These are phyloP conservation scores for Acanthosepion pharaonis DNA, from an alignment of 2,888 invertebrate genomes.

Conservation along the genomic window DNA sequence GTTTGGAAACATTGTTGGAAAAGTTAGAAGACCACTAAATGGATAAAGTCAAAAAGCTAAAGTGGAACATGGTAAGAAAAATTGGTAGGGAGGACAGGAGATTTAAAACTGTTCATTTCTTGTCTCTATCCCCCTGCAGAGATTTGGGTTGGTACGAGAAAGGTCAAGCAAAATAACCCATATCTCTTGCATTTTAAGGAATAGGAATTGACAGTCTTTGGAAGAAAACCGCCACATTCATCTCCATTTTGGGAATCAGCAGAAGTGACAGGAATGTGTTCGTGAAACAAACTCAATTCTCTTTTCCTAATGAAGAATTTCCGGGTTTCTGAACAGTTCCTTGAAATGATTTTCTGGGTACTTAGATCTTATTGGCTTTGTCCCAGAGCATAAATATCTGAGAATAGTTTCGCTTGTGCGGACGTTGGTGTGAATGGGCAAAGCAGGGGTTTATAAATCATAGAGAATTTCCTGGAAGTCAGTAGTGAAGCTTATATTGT, in stretches of 20 bases:
- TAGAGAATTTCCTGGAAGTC: not conserved
- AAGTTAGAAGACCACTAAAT: too few species aligned
- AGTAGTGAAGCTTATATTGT: not conserved
- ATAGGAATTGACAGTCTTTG: too few species aligned
- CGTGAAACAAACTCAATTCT: not conserved
- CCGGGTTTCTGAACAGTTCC: not conserved
- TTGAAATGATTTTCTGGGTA: not conserved
- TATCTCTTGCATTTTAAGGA: too few species aligned
- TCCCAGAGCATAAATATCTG: not conserved
- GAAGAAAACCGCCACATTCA: too few species aligned
- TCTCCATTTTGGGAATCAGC: slow-evolving; percentile 11
- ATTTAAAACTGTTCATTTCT: too few species aligned
- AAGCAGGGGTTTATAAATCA: not conserved
- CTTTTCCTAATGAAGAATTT: not conserved
- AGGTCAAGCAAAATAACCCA: too few species aligned
- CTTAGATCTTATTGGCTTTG: not conserved
- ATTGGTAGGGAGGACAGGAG: too few species aligned
- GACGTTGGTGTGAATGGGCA: not conserved
- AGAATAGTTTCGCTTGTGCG: not conserved
- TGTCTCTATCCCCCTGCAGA: too few species aligned
- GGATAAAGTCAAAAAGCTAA: too few species aligned
- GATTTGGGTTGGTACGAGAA: too few species aligned
- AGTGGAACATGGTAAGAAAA: too few species aligned
- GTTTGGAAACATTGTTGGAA: too few species aligned
- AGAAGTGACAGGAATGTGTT: not conserved